These are phyloP conservation scores for Sclerurus mexicanus DNA, from an alignment of 2,113 vertebrate genomes.

Conservation along the genomic window DNA sequence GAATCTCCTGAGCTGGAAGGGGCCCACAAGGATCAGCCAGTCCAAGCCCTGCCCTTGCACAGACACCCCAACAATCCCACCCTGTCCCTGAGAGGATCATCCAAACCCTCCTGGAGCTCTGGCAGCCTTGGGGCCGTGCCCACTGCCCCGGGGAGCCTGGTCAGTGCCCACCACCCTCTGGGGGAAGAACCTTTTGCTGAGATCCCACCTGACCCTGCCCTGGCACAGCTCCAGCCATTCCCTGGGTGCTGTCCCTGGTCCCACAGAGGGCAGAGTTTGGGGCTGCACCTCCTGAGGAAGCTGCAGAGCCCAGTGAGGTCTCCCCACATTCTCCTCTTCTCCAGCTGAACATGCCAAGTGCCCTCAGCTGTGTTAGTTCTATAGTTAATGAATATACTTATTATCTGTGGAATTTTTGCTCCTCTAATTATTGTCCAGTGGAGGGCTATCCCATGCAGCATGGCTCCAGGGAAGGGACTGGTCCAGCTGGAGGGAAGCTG, in stretches of 20 bases:
- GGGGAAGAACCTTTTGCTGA: background rate
- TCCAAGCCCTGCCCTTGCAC: background rate
- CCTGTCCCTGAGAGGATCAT: fast-evolving
- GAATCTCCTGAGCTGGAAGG: background rate
- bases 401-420: background rate
- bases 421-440: background rate
- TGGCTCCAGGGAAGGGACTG: background rate
- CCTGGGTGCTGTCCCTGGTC: background rate
- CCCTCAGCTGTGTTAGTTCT: background rate
- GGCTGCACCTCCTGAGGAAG: background rate
- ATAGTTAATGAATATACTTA: background rate
- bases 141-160: background rate
- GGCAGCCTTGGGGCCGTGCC: background rate
- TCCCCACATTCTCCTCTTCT: background rate
- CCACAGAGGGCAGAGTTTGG: background rate
- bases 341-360: background rate
- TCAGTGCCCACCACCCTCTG: background rate
- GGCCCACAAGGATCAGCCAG: background rate
- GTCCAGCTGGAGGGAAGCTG: background rate
- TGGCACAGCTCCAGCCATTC: background rate
- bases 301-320: background rate
- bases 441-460: background rate
- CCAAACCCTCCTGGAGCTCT: background rate
- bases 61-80: background rate
- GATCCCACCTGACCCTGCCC: fast-evolving